Conservation (phyloP, 2,113 vertebrate genomes). For the Oriolus oriolus region DNA sequence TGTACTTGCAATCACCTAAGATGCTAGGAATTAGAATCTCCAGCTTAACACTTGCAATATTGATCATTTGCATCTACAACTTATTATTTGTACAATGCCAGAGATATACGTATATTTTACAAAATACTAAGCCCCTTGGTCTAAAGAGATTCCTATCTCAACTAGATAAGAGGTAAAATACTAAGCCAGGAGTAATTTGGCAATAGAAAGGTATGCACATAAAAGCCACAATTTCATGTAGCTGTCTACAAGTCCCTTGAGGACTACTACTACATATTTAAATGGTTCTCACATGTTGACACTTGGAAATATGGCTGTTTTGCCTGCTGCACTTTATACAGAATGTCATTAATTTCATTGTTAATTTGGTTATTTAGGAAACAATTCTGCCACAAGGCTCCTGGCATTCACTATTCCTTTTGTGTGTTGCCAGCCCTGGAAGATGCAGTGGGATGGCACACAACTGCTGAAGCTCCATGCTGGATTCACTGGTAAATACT, state of each 20-base stretch:
- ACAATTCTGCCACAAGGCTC: neutral
- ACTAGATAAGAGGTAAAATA: neutral
- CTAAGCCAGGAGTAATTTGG: conserved; percentile 25
- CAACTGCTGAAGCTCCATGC: neutral
- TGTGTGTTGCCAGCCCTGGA: neutral
- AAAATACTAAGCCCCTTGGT: neutral
- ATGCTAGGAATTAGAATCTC: neutral
- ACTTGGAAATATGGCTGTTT: conserved; percentile 25
- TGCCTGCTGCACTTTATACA: neutral
- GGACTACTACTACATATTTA: neutral
- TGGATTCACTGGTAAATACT: neutral
- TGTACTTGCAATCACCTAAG: neutral
- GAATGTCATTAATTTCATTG: neutral
- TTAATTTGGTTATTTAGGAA: conserved; percentile 12
- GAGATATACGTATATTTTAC: neutral
- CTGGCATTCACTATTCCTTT: neutral
- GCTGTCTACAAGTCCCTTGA: neutral
- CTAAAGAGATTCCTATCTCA: neutral
- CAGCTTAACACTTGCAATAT: neutral
- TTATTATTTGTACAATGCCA: neutral
- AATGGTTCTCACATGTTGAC: neutral
- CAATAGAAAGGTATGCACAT: neutral
- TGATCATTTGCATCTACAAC: neutral
- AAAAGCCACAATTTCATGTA: neutral
- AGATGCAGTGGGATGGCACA: neutral